These are phyloP conservation scores for Corythornis madagascariensis DNA, from an alignment of 2,113 vertebrate genomes.

Conservation along the genomic window DNA sequence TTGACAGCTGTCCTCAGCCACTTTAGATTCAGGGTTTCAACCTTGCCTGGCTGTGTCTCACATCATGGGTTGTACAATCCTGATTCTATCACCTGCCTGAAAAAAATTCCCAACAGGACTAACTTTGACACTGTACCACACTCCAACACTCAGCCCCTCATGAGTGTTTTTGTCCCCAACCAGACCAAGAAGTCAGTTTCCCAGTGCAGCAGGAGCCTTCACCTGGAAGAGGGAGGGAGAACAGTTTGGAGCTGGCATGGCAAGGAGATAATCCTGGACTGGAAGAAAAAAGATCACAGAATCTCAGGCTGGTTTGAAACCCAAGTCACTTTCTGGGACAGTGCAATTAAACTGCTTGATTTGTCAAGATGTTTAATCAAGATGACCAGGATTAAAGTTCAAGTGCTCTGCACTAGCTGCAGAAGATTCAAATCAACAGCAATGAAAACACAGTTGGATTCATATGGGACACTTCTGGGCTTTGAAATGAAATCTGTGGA, in stretches of 20 bases:
- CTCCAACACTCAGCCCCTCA: neutral
- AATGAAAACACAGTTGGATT: neutral
- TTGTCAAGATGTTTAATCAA: neutral
- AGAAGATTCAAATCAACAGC: neutral
- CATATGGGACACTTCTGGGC: neutral
- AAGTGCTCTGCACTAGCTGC: neutral
- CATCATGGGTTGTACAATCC: neutral
- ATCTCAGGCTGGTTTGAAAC: neutral
- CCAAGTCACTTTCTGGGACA: neutral
- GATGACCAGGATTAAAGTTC: neutral
- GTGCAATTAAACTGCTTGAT: neutral
- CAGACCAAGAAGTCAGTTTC: neutral
- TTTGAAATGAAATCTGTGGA: neutral
- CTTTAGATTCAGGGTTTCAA: too few relatives aligned
- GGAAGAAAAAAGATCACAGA: neutral
- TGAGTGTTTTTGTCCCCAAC: neutral
- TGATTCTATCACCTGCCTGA: neutral
- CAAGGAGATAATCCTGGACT: neutral
- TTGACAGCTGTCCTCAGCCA: too few relatives aligned
- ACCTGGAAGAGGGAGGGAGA: neutral
- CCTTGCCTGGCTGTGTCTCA: too few relatives aligned
- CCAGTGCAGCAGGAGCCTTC: neutral
- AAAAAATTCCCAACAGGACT: neutral
- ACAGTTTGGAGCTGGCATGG: neutral
- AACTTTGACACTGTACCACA: neutral